A percentile compares a stretch with the other conserved stretches of the same genome.
Evolutionary conservation across 2,113 vertebrate genomes (phyloP).

Genomic region (Callipepla squamata): DNA sequence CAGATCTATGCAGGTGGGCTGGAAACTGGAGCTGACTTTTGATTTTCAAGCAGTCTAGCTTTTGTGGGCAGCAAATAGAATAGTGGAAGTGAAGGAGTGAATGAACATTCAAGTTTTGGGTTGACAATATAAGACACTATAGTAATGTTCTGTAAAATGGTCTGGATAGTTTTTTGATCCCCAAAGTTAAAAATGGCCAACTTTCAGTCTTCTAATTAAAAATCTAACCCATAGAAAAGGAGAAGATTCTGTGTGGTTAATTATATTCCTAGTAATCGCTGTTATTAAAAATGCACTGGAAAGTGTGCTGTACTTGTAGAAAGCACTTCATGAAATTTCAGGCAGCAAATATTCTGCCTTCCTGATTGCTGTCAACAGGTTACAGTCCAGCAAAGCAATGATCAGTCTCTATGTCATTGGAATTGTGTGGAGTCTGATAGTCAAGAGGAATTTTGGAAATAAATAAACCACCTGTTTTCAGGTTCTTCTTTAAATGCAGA

Average conservation of each 20-base stretch:
- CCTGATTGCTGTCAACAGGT: background rate
- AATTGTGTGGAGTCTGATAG: background rate
- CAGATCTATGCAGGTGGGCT: background rate
- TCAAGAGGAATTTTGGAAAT: background rate
- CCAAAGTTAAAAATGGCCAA: background rate
- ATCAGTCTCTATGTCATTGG: background rate
- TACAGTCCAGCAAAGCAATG: background rate
- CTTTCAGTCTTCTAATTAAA: background rate
- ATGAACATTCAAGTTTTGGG: background rate
- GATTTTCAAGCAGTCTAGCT: background rate
- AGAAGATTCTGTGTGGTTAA: background rate
- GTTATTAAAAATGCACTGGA: background rate
- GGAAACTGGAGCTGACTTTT: background rate
- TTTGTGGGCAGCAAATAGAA: background rate
- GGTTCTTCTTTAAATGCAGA: background rate
- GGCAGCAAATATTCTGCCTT: conserved; percentile 4
- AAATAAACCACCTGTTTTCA: background rate
- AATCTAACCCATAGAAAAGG: background rate
- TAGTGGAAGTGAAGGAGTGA: background rate
- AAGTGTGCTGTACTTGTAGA: background rate
- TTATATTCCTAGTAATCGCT: background rate
- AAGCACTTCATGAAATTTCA: background rate
- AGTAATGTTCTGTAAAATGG: background rate
- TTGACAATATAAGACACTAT: background rate
- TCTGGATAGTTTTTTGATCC: background rate